Percentiles rank a stretch among this genome's conserved stretches.
Conservation (phyloP, 2,797 vertebrate genomes). For the Amazonetta brasiliensis region DNA sequence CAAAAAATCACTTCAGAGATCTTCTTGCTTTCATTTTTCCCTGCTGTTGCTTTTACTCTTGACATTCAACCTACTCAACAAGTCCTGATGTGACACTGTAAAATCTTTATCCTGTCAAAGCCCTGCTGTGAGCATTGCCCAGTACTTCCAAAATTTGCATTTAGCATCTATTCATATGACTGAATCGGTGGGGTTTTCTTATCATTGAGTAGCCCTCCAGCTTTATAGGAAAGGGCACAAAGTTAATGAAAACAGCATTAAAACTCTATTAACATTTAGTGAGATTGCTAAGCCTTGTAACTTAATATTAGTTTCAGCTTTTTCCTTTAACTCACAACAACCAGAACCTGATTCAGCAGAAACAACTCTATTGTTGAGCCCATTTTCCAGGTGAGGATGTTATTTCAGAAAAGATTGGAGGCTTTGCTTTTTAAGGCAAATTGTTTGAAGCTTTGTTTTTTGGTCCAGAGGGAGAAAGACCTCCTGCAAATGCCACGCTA, state of each 20-base stretch:
- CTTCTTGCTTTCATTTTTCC: slow-evolving; percentile 13
- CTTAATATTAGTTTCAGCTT: slow-evolving; percentile 13
- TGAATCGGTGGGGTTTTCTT: slow-evolving; percentile 46
- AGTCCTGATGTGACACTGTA: slow-evolving; percentile 57
- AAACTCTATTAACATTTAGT: slow-evolving; percentile 57
- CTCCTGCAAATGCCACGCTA: not conserved
- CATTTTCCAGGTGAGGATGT: not conserved
- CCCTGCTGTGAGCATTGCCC: slow-evolving; percentile 60
- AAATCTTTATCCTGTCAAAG: slow-evolving; percentile 73
- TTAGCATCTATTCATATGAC: slow-evolving; percentile 34
- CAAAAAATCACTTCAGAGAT: not conserved
- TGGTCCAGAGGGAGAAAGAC: not conserved
- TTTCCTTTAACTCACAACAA: not conserved
- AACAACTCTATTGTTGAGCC: not conserved
- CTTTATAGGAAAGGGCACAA: slow-evolving; percentile 64
- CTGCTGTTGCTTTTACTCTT: slow-evolving; percentile 39
- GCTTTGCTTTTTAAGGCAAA: not conserved
- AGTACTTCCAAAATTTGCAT: slow-evolving; percentile 59
- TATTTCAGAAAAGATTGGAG: not conserved
- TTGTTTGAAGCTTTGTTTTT: not conserved
- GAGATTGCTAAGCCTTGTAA: slow-evolving; percentile 43
- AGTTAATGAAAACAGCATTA: slow-evolving; percentile 76
- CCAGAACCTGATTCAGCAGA: not conserved
- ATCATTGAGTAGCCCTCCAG: slow-evolving; percentile 60
- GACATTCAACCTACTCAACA: slow-evolving; percentile 63